A percentile compares a stretch with the other conserved stretches of the same genome.
These are phyloP conservation scores for Phorcus lineatus DNA, from an alignment of 2,888 invertebrate genomes.

Conservation along the genomic window DNA sequence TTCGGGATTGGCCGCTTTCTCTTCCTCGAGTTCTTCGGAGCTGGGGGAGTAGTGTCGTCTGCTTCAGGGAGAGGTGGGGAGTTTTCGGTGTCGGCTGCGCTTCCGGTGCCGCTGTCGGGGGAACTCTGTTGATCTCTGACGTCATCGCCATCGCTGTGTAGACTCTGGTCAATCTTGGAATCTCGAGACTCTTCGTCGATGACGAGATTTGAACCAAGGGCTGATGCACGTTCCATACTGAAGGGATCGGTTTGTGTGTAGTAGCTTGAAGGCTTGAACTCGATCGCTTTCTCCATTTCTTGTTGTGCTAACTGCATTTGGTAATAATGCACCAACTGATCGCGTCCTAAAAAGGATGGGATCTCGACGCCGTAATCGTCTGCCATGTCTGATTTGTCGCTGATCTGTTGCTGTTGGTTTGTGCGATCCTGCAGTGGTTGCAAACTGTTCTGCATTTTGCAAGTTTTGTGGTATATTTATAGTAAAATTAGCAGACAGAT, in stretches of 20 bases:
- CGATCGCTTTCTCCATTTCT: not conserved
- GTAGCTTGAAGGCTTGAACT: not conserved
- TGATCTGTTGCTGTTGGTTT: not conserved
- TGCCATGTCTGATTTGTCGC: not conserved
- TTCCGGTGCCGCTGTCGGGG: not conserved
- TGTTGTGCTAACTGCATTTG: not conserved
- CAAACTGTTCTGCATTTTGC: not conserved
- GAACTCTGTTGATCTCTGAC: not conserved
- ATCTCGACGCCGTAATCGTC: not conserved
- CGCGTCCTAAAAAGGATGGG: not conserved
- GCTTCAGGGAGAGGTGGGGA: not conserved
- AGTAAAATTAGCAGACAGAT: not conserved
- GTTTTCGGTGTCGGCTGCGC: not conserved
- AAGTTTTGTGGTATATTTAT: not conserved
- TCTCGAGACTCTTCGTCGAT: constrained; percentile 5
- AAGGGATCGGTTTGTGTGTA: not conserved
- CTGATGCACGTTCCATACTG: not conserved
- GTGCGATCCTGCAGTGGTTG: not conserved
- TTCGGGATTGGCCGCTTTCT: constrained; percentile 62
- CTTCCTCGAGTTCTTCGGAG: constrained; percentile 39
- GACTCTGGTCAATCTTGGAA: not conserved
- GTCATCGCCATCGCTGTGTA: not conserved
- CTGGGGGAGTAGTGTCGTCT: not conserved
- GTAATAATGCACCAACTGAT: not conserved
- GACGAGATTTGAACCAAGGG: not conserved